phyloP scores from a whole-genome alignment of 1,140 invertebrate species.

The Conus ventricosus region DNA sequence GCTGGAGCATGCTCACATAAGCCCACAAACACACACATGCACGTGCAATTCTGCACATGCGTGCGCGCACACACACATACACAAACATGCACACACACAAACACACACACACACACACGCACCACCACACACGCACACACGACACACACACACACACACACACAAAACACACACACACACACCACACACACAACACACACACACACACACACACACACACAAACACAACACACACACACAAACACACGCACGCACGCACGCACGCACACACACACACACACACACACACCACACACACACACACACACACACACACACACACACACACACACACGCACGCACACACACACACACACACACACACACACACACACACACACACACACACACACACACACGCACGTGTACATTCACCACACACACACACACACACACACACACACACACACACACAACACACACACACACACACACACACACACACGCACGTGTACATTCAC shows the following conservation, averaged over 20 bases:
- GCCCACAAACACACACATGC: no score
- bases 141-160: constrained; percentile 15
- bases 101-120: neutral
- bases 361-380: neutral
- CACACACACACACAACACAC: no score
- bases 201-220: constrained; percentile 3
- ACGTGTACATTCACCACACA: no score
- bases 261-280: neutral
- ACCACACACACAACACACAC: constrained; percentile 15
- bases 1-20: neutral
- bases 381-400: neutral
- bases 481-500: no score
- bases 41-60: no score
- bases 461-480: no score
- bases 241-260: no score
- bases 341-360: constrained; percentile 8
- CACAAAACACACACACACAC: constrained; percentile 12
- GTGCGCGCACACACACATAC: no score
- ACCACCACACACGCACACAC: no score
- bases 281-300: constrained; percentile 3
- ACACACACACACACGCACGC: no score
- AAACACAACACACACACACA: neutral
- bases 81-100: no score
- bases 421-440: no score
- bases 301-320: neutral